phyloP scores from a whole-genome alignment of 2,797 vertebrate genomes.

The Sylvia borin region DNA sequence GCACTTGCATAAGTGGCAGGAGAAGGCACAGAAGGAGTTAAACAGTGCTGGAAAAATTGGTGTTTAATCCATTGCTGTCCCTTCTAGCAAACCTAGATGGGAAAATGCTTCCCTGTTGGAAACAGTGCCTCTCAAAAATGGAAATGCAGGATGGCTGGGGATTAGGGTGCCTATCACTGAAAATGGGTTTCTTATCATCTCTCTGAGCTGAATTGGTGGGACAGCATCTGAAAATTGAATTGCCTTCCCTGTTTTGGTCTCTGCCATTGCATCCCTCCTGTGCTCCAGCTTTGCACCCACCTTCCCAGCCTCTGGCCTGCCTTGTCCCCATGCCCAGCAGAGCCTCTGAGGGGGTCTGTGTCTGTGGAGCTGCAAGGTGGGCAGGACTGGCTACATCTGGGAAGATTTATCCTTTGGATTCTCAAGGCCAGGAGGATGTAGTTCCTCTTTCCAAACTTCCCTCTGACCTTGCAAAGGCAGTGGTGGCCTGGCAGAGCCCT shows the following conservation, averaged over 20 bases:
- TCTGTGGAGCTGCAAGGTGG: neutral
- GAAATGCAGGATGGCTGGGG: slow-evolving; percentile 61
- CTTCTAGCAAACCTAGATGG: slow-evolving; percentile 57
- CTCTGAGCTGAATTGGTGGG: slow-evolving; percentile 61
- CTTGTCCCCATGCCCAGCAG: neutral
- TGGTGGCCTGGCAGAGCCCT: neutral
- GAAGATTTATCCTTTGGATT: neutral
- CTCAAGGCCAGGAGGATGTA: neutral
- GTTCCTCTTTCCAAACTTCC: neutral
- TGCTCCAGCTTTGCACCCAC: neutral
- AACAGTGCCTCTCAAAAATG: slow-evolving; percentile 28
- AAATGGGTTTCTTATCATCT: slow-evolving; percentile 76
- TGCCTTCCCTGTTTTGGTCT: slow-evolving; percentile 22
- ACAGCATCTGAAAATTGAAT: slow-evolving; percentile 69
- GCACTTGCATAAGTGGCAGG: neutral
- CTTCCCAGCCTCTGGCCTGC: neutral
- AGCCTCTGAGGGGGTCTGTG: rapidly evolving
- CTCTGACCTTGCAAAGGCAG: neutral
- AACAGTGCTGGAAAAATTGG: slow-evolving; percentile 14
- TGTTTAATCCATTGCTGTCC: slow-evolving; percentile 53
- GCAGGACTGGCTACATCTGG: neutral
- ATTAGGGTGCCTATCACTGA: slow-evolving; percentile 61
- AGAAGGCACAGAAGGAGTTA: slow-evolving; percentile 42
- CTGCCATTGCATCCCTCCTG: neutral
- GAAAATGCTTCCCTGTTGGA: slow-evolving; percentile 57